Evolutionary conservation across 2,888 invertebrate genomes (phyloP), one percentile per base, ranked within the genome.

Genomic region (Leptogaster cylindrica): DNA sequence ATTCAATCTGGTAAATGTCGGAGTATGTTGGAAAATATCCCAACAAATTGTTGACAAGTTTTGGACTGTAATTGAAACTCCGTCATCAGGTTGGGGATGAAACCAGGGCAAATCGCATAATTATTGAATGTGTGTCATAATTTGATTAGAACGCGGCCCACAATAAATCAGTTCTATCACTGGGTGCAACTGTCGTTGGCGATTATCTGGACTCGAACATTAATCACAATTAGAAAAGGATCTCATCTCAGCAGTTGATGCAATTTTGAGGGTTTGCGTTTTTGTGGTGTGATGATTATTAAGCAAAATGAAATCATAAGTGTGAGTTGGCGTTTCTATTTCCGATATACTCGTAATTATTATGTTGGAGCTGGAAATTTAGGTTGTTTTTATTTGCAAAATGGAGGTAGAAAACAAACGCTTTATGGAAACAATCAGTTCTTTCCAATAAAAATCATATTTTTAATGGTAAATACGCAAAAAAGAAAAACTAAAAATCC

Each of bases 1-100:
- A 70, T 70, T 63, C 63, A 70, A 70, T 70, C 55, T 67, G 61
- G 58, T 58, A 64, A 68, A 18, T 61, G 61, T 61, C 61, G 44
- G 61, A 39, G 44, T 61, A 55, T 36, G 55, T 36, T 14, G 52
- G 39, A 55, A 55, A 55, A 55, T 39, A 36, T 39, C 36, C 33
- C 39, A 55, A 55, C 55, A 55, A 55, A 55, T 55, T 55, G 55
- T 55, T 55, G 36, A 55, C 55, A 55, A 55, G 20, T 55, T 55
- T 33, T 33, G 52, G 33, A 52, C 18, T 27, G 33, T 33, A 52
- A 52, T 55, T 36, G 39, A 55, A 39, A 41, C 44, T 41, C 27
- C 61, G 44, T 61, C 61, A 61, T 18, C n/a, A 4, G 23, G 31
- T 20, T n/a, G n/a, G 14, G 14, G 0, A 10, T 41, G 5, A 25